Percentiles rank a stretch among this genome's conserved stretches.
Evolutionary conservation across 2,797 vertebrate genomes (phyloP).

Genomic region (Sebastes itinus): DNA sequence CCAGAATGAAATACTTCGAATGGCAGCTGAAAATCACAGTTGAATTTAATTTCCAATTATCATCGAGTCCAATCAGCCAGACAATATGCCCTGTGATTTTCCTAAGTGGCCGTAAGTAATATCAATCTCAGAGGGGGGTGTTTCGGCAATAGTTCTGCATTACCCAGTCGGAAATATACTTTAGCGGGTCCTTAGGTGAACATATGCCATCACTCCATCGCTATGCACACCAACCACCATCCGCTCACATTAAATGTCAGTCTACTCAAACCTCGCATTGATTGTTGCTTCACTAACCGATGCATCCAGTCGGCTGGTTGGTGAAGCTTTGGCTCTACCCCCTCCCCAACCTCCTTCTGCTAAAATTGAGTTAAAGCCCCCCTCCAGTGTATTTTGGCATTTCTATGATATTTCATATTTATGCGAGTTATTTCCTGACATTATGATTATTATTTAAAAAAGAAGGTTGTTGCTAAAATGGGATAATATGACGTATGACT

Average conservation of each 20-base stretch:
- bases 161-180: background rate
- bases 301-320: background rate
- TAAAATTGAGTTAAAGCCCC: background rate
- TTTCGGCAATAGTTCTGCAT: background rate
- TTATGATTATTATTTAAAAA: too few relatives aligned
- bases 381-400: too few relatives aligned
- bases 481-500: too few relatives aligned
- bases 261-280: background rate
- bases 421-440: too few relatives aligned
- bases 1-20: conserved; percentile 15
- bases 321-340: background rate
- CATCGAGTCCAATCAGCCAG: background rate
- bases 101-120: background rate
- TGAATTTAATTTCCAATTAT: conserved; percentile 37
- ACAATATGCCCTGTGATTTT: background rate
- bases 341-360: background rate
- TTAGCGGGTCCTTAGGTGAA: background rate
- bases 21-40: conserved; percentile 15
- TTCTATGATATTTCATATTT: too few relatives aligned
- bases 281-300: background rate
- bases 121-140: background rate
- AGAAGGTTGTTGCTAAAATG: too few relatives aligned
- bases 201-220: background rate
- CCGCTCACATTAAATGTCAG: conserved; percentile 1
- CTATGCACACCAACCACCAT: background rate